Base-by-base conservation (phyloP, 2,888 invertebrate genomes). In the Megaustenia siamemsis region DNA sequence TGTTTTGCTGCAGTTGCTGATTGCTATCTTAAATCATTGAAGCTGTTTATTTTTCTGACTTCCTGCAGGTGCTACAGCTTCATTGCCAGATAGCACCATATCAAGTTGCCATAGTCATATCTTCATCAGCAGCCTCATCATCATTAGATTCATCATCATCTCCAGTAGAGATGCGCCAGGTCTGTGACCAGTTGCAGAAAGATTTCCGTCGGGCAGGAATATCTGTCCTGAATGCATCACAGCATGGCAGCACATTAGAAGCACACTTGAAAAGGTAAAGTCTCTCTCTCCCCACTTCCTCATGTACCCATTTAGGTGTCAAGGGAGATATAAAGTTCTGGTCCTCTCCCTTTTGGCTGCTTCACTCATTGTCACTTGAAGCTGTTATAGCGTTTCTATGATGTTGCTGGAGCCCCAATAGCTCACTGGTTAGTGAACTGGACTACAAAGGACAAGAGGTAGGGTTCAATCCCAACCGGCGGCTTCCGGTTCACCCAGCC, bases 1-100 rank as follows among this genome's bases (percentile, higher is more conserved):
- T 12, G 21, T 24, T 21, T 53, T 53, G 12, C 53, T 18, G 21
- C 21, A 18, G 53, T n/a, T n/a, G n/a, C n/a, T n/a, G n/a, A n/a
- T n/a, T n/a, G n/a, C n/a, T n/a, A n/a, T n/a, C n/a, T n/a, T n/a
- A n/a, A n/a, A n/a, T n/a, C n/a, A n/a, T n/a, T n/a, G n/a, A n/a
- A 53, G 21, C 10, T 53, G 53, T 53, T 21, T 21, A 18, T 53
- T 56, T 56, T 15, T 56, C 18, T 71, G 5, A 1, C 21, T 40
- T 71, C 8, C 10, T 88, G 1, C 83, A 92, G 92, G 86, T 90
- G 24, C 84, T 93, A 38, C 90, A 90, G 69, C 83, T 93, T 21
- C 90, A 92, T 82, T 88, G 89, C n/a, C 87, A 87, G 18, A 83
- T 93, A 68, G 90, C 91, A 18, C 92, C 92, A 18, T 93, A 90